phyloP scores from a whole-genome alignment of 2,888 invertebrate species.

The Lycia hirtaria region DNA sequence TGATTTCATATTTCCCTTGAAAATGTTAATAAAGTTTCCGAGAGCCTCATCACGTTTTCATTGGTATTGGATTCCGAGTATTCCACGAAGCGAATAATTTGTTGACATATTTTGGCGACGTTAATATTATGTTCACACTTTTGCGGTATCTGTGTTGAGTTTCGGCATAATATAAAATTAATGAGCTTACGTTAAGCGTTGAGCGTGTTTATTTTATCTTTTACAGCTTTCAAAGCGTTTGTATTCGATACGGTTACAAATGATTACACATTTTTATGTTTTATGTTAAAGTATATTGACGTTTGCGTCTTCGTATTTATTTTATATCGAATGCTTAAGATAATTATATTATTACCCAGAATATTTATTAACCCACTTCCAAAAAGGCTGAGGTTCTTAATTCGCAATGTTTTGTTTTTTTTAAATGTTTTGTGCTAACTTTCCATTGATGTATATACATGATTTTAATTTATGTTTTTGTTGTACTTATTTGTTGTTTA shows the following conservation, averaged over 20 bases:
- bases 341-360: no score
- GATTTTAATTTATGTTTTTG: no score
- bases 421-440: no score
- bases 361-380: no score
- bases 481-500: no score
- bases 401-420: no score
- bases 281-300: not conserved
- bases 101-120: slow-evolving; percentile 25
- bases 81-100: slow-evolving; percentile 19
- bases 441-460: no score
- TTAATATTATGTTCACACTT: slow-evolving; percentile 26
- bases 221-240: slow-evolving; percentile 13
- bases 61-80: slow-evolving; percentile 20
- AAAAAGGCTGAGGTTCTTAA: no score
- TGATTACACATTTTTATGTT: not conserved
- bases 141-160: slow-evolving; percentile 15
- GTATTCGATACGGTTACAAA: slow-evolving; percentile 3
- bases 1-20: slow-evolving; percentile 23
- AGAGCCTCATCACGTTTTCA: slow-evolving; percentile 23
- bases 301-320: no score
- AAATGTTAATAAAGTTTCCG: slow-evolving; percentile 22
- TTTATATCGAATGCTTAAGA: no score
- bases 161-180: slow-evolving; percentile 17
- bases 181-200: slow-evolving; percentile 16
- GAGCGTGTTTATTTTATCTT: slow-evolving; percentile 18